phyloP scores from a whole-genome alignment of 2,888 invertebrate species.

The Hartigia nigra region DNA sequence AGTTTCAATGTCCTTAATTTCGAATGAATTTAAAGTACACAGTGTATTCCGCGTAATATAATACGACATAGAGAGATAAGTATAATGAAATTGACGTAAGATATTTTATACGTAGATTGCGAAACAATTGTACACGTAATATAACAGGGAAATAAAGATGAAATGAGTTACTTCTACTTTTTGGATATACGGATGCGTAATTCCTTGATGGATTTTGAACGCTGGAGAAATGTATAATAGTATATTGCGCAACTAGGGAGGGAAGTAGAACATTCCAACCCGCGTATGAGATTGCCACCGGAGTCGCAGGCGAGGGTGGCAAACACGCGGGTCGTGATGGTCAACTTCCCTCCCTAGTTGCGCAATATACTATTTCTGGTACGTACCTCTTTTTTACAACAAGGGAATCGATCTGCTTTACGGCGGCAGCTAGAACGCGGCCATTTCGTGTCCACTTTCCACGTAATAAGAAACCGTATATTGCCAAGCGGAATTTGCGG shows the following conservation, averaged over 20 bases:
- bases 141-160: neutral
- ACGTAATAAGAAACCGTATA: neutral
- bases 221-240: neutral
- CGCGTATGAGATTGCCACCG: too few relatives aligned
- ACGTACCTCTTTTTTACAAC: neutral
- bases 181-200: neutral
- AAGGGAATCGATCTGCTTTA: neutral
- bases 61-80: neutral
- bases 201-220: neutral
- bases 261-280: too few relatives aligned
- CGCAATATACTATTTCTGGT: too few relatives aligned
- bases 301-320: too few relatives aligned
- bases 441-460: neutral
- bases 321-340: too few relatives aligned
- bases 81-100: neutral
- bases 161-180: neutral
- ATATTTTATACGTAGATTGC: neutral
- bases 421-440: neutral
- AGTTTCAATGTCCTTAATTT: neutral
- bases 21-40: neutral
- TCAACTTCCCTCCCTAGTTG: too few relatives aligned
- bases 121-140: neutral
- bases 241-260: too few relatives aligned
- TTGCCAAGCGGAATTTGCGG: neutral
- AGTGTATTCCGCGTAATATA: neutral